A percentile compares a stretch with the other conserved stretches of the same genome.
Evolutionary conservation across 1,140 invertebrate species (phyloP).

Genomic region (Scaptomyza hsui): DNA sequence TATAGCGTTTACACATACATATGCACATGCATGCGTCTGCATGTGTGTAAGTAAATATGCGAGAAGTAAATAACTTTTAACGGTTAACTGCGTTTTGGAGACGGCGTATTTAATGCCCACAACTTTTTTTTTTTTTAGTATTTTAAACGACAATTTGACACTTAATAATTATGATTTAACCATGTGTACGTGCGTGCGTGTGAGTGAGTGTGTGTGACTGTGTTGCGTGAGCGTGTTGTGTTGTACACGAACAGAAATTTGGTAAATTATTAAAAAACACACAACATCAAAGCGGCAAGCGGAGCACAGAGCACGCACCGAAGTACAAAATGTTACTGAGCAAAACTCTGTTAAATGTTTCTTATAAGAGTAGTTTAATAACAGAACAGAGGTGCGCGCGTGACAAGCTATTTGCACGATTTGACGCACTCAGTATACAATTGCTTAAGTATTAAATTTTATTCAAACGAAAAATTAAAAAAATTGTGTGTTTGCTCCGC

Average conservation of each 20-base stretch:
- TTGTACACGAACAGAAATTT: constrained; percentile 26
- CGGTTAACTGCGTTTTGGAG: constrained; percentile 43
- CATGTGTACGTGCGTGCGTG: constrained; percentile 10
- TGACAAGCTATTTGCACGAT: constrained; percentile 11
- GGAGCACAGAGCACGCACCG: constrained; percentile 38
- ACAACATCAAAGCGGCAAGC: constrained; percentile 31
- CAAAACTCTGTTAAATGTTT: constrained; percentile 41
- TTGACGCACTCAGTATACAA: too few relatives aligned
- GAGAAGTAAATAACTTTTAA: constrained; percentile 42
- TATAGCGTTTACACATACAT: constrained; percentile 28
- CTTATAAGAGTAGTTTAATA: constrained; percentile 42
- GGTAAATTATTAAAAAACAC: constrained; percentile 38
- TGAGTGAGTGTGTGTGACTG: constrained; percentile 3
- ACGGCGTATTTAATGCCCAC: constrained; percentile 15
- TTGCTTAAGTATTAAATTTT: background rate
- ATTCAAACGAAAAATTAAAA: background rate
- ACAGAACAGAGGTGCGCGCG: constrained; percentile 30
- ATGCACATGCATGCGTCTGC: background rate
- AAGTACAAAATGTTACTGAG: constrained; percentile 47
- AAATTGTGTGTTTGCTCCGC: background rate
- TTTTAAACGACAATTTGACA: constrained; percentile 36
- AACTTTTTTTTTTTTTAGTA: constrained; percentile 17
- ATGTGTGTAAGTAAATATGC: constrained; percentile 9
- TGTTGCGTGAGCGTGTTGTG: constrained; percentile 19
- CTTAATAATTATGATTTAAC: constrained; percentile 37